phyloP scores from a whole-genome alignment of 2,797 vertebrate genomes.

The Dryobates pubescens region DNA sequence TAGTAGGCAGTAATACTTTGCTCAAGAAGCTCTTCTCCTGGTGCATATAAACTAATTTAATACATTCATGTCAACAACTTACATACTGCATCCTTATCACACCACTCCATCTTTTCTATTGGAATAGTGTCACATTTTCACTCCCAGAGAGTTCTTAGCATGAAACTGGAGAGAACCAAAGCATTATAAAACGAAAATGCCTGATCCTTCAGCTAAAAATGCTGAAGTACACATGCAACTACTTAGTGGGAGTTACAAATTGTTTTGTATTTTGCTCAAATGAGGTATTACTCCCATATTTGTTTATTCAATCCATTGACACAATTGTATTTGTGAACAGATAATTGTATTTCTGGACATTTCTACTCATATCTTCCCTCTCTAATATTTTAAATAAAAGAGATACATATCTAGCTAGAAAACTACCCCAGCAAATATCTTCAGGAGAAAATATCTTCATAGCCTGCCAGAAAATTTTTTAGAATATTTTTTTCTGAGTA shows the following conservation, averaged over 20 bases:
- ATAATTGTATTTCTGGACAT: not conserved
- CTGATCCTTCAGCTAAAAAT: not conserved
- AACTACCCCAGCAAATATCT: not conserved
- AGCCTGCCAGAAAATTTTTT: constrained; percentile 30
- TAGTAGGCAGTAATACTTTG: constrained; percentile 24
- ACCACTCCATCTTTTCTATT: constrained; percentile 23
- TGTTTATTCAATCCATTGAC: not conserved
- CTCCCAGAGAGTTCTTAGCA: not conserved
- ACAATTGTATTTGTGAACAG: not conserved
- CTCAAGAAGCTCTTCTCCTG: constrained; percentile 41
- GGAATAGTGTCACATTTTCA: constrained; percentile 9
- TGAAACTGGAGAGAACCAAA: not conserved
- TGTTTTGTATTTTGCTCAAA: not conserved
- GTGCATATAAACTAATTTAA: constrained; percentile 56
- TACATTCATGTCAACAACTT: constrained; percentile 35
- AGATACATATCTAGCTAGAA: constrained; percentile 50
- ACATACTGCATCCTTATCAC: not conserved
- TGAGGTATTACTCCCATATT: not conserved
- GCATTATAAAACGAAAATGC: not conserved
- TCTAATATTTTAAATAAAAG: not conserved
- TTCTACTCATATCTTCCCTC: not conserved
- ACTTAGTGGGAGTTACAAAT: not conserved
- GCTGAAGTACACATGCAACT: fast-evolving
- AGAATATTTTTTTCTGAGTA: not conserved
- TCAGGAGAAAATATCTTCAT: constrained; percentile 5